A percentile compares a stretch with the other conserved stretches of the same genome.
phyloP scores from a whole-genome alignment of 2,888 invertebrate species.

The Cylloceria caligata region DNA sequence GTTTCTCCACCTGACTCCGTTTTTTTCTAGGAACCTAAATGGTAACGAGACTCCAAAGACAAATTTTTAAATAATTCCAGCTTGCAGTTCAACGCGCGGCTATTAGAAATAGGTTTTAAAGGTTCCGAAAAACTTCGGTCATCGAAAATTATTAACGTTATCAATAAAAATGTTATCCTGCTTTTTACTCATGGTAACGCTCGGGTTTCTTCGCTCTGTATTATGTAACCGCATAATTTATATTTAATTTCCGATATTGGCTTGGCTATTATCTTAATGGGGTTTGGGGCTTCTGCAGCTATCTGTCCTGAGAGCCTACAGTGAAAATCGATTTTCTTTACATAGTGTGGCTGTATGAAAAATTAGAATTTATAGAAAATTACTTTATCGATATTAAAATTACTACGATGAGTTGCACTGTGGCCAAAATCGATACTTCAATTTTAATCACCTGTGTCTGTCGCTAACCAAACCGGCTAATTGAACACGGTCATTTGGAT shows the following conservation, averaged over 20 bases:
- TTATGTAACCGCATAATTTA: constrained; percentile 59
- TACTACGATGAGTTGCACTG: neutral
- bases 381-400: constrained; percentile 36
- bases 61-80: neutral
- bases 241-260: constrained; percentile 65
- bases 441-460: constrained; percentile 31
- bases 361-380: constrained; percentile 53
- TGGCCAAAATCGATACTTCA: constrained; percentile 33
- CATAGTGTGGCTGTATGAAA: constrained; percentile 27
- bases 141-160: constrained; percentile 56
- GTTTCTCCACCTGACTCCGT: neutral
- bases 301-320: constrained; percentile 2
- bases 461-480: neutral
- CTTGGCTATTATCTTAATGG: constrained; percentile 63
- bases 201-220: constrained; percentile 5
- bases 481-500: neutral
- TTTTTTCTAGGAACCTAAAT: constrained; percentile 15
- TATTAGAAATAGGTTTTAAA: constrained; percentile 43
- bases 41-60: neutral
- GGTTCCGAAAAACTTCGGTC: constrained; percentile 1
- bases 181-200: neutral
- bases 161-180: constrained; percentile 43
- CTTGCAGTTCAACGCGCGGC: neutral
- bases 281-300: constrained; percentile 11
- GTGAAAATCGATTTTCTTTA: constrained; percentile 54